phyloP scores from a whole-genome alignment of 2,888 invertebrate genomes.

The Cheiracanthium punctorium region DNA sequence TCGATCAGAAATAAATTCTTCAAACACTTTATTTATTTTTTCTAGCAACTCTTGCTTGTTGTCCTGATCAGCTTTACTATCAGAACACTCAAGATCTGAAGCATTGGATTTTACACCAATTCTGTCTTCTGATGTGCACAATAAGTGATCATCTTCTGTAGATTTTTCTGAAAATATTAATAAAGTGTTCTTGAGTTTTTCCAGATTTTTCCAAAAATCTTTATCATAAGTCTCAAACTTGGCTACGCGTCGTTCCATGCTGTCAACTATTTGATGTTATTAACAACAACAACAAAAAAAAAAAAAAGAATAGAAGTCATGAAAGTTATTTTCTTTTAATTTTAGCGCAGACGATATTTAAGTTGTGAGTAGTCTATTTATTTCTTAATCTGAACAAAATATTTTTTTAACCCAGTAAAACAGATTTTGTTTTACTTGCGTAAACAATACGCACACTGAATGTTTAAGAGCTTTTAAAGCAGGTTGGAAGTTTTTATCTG shows the following conservation, averaged over 20 bases:
- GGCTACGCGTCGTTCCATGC: not conserved
- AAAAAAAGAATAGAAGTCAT: too few relatives aligned
- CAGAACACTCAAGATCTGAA: not conserved
- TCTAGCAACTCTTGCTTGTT: slow-evolving; percentile 4
- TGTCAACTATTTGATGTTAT: not conserved
- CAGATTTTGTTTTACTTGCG: too few relatives aligned
- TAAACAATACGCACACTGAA: too few relatives aligned
- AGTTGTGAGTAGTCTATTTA: too few relatives aligned
- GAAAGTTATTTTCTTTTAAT: too few relatives aligned
- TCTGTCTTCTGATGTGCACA: not conserved
- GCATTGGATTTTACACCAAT: not conserved
- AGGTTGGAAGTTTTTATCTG: too few relatives aligned
- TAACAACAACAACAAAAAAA: too few relatives aligned
- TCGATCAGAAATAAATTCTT: slow-evolving; percentile 21
- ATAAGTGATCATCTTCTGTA: not conserved
- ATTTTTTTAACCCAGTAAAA: too few relatives aligned
- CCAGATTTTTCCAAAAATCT: slow-evolving; percentile 46
- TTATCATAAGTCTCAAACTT: slow-evolving; percentile 10
- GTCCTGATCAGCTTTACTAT: too few relatives aligned
- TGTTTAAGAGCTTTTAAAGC: too few relatives aligned
- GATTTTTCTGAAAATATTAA: slow-evolving; percentile 1
- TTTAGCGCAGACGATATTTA: too few relatives aligned
- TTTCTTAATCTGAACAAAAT: too few relatives aligned
- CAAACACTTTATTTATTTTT: slow-evolving; percentile 46
- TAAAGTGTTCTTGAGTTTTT: slow-evolving; percentile 31